phyloP scores from a whole-genome alignment of 2,113 vertebrate genomes.

The Menura novaehollandiae region DNA sequence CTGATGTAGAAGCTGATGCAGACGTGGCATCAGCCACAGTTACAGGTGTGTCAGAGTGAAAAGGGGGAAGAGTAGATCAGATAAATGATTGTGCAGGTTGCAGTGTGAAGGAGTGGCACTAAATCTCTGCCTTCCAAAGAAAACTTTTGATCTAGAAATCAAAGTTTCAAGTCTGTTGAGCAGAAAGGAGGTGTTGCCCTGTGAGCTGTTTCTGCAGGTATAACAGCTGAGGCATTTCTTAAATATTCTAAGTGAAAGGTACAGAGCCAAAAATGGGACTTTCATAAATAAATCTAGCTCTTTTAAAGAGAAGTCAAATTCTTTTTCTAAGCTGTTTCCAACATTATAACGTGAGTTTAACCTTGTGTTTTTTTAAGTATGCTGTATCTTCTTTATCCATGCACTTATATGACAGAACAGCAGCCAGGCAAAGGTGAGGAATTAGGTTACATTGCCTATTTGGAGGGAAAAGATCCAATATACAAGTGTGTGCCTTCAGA shows the following conservation, averaged over 20 bases:
- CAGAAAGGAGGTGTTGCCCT: not conserved
- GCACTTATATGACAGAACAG: not conserved
- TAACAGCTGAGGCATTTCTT: not conserved
- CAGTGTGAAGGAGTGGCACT: not conserved
- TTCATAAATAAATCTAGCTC: not conserved
- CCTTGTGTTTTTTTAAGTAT: not conserved
- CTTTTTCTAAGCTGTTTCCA: not conserved
- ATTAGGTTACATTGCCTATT: not conserved
- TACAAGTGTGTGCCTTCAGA: not conserved
- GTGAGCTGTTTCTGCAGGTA: not conserved
- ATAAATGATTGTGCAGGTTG: not conserved
- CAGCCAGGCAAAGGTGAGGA: not conserved
- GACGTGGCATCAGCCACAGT: not conserved
- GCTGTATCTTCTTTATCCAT: not conserved
- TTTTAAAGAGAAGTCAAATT: not conserved
- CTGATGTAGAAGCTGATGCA: not conserved
- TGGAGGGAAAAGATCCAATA: not conserved
- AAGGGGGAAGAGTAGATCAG: not conserved
- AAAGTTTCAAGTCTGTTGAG: not conserved
- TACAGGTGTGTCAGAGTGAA: not conserved
- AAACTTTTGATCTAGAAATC: not conserved
- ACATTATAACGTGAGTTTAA: not conserved
- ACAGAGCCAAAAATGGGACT: not conserved
- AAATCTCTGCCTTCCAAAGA: not conserved
- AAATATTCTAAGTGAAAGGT: not conserved